Evolutionary conservation across 2,797 vertebrate genomes (phyloP), one percentile per base, ranked within the genome.

Genomic region (Furcifer pardalis): DNA sequence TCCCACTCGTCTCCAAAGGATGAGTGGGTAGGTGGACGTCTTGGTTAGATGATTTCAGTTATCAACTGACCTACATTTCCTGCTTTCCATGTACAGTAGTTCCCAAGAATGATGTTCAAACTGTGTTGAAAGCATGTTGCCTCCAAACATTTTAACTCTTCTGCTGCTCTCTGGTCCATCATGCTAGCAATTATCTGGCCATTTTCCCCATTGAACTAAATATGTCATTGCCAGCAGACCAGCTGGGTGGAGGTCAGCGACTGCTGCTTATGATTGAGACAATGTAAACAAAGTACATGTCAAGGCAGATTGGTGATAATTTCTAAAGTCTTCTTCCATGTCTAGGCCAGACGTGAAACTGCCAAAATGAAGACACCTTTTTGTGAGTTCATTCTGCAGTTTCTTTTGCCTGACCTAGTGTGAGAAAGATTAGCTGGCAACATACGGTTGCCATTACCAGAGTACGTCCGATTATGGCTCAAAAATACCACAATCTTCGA

Each of bases 1-100:
- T 92, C 88, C 89, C 88, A 91, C 87, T 81, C 92, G 90, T 92
- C 89, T 93, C 89, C 93, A 91, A 88, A 92, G 87, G 91, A 86
- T 89, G 90, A 83, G 86, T 92, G 85, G 86, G n/a, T n/a, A n/a
- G 90, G 91, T 49, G 89, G 12, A 37, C 40, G 27, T 40, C 69
- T 37, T 56, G 52, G 19, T 15, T 56, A 35, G 66, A 76, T 59
- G 73, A 15, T 21, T 17, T 27, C 37, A 40, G 56, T 52, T 77
- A 7, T 21, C 56, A 69, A 76, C 63, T 17, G n/a, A 68, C 42
- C 63, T 76, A 76, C 71, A 86, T 23, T 65, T 44, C 35, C 27
- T n/a, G 75, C 69, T n/a, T 62, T 73, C 73, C 15, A 25, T 10
- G 60, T 46, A n/a, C n/a, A n/a, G n/a, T n/a, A 81, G 56, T 60